Base-by-base conservation (phyloP, 2,888 invertebrate genomes). In the Dicroscelio sp. region DNA sequence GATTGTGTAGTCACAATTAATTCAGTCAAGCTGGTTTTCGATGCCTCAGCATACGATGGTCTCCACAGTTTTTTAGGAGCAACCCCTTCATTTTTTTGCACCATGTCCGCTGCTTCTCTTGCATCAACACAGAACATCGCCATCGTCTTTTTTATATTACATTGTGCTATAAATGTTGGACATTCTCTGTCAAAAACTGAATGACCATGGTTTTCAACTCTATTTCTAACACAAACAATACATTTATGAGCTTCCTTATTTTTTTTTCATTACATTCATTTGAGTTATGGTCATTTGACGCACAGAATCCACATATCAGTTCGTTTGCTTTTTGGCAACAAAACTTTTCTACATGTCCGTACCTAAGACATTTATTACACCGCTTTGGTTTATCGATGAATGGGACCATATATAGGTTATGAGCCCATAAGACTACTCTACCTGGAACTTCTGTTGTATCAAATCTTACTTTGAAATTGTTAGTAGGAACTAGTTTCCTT, bases 261-360 rank as follows among this genome's bases (percentile, higher is more conserved):
- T n/a, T 38, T 38, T 8, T 38, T 38, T 38, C 43, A 38, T 55
- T 55, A 17, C 73, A 73, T 10, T 25, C 14, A n/a, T 55, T 73
- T 30, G 14, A n/a, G 8, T 48, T 31, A 31, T 73, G 73, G 2
- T 31, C 73, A 8, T 52, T 52, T 4, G 10, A 31, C 4, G 73
- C 27, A 55, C 73, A 73, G 6, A 12, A 12, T 12, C 52, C 73
- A 52, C 73, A 73, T 71, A 38, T 31, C 30, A 17, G 27, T 23
- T n/a, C 5, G 6, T 38, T 14, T 10, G 10, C 23, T 30, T 48
- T 30, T 27, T 73, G 52, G 23, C 58, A 55, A 27, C 75, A 75
- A 58, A 58, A 75, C 23, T 58, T 58, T 35, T 48, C 58, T 3
- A 75, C 58, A 33, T 75, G 55, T 2, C 58, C 75, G 33, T 75